Evolutionary conservation across 2,797 vertebrate genomes (phyloP).

Genomic region (Silurus aristotelis): DNA sequence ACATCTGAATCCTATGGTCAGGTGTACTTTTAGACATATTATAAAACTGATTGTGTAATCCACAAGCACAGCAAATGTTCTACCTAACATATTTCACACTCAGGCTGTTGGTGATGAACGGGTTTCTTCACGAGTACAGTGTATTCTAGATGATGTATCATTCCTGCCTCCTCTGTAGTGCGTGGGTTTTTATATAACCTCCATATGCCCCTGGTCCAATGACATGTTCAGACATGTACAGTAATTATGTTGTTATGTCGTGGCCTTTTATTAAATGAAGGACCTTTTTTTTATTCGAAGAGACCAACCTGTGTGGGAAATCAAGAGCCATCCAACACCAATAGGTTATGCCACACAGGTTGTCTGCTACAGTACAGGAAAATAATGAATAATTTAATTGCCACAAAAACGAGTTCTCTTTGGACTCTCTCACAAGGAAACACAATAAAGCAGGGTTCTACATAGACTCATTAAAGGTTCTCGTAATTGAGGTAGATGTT

Average conservation of each 20-base stretch:
- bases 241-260: background rate
- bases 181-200: constrained; percentile 28
- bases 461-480: no score
- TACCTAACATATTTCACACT: background rate
- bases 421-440: no score
- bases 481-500: no score
- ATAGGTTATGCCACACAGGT: constrained; percentile 5
- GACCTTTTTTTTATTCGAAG: constrained; percentile 10
- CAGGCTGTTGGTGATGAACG: background rate
- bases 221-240: constrained; percentile 34
- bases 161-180: background rate
- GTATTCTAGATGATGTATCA: background rate
- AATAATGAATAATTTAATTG: no score
- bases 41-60: background rate
- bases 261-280: constrained; percentile 23
- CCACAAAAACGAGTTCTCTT: no score
- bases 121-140: background rate
- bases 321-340: background rate
- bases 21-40: no score
- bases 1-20: no score
- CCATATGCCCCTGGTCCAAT: constrained; percentile 31
- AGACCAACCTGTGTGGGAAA: constrained; percentile 26
- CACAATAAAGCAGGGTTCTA: no score
- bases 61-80: background rate
- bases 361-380: no score